A percentile compares a stretch with the other conserved stretches of the same genome.
Conservation (phyloP, 1,140 invertebrate species). For the Drosophila albomicans region DNA sequence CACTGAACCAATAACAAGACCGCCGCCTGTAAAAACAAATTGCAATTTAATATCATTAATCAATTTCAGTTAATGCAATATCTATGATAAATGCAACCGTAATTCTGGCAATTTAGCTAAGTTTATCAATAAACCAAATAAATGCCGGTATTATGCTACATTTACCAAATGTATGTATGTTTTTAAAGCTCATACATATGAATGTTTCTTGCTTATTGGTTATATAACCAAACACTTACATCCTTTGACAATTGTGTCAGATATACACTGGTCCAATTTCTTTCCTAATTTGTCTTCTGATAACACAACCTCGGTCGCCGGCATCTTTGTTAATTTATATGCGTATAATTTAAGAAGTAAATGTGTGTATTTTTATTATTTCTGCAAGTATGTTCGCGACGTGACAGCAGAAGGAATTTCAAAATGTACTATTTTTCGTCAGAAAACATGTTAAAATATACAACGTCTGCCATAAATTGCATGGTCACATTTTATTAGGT, state of each 20-base stretch:
- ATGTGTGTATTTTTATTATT: slow-evolving; percentile 5
- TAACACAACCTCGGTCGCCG: slow-evolving; percentile 24
- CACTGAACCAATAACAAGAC: slow-evolving; percentile 88
- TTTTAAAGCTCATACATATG: not conserved
- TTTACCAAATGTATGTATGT: not conserved
- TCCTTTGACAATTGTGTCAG: slow-evolving; percentile 88
- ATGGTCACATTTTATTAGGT: not conserved
- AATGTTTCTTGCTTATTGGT: slow-evolving; percentile 7
- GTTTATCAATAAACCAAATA: too few species aligned
- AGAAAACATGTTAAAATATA: not conserved
- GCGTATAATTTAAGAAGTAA: not conserved
- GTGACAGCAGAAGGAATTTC: not conserved
- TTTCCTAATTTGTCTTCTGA: slow-evolving; percentile 86
- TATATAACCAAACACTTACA: slow-evolving; percentile 85
- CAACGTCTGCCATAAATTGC: not conserved
- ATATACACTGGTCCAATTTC: slow-evolving; percentile 88
- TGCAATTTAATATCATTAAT: not conserved
- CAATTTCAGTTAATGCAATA: not conserved
- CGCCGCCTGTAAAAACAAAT: slow-evolving; percentile 87
- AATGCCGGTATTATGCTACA: too few species aligned
- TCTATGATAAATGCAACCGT: too few species aligned
- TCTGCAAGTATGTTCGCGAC: not conserved
- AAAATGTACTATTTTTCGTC: not conserved
- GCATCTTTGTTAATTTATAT: slow-evolving; percentile 28
- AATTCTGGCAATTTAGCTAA: too few species aligned